A percentile compares a stretch with the other conserved stretches of the same genome.
Evolutionary conservation across 2,888 invertebrate genomes (phyloP).

Genomic region (Julus scandinavius): DNA sequence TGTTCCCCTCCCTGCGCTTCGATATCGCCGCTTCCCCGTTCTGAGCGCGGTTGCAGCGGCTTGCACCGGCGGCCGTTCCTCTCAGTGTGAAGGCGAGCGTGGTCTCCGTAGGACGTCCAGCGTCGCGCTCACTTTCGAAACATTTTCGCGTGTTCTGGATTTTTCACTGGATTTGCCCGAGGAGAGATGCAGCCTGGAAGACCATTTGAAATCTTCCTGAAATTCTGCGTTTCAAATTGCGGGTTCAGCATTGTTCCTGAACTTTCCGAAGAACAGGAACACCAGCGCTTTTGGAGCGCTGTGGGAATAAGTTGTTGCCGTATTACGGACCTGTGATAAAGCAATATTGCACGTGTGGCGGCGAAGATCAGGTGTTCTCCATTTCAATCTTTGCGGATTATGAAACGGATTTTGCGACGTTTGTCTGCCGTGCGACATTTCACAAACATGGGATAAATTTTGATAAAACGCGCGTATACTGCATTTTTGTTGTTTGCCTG

Average conservation of each 20-base stretch:
- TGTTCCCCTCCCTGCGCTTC: neutral
- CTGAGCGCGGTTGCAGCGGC: neutral
- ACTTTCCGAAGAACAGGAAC: neutral
- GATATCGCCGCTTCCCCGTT: neutral
- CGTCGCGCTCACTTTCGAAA: neutral
- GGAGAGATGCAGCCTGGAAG: slow-evolving; percentile 19
- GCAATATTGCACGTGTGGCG: neutral
- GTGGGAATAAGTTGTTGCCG: neutral
- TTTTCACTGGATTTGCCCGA: neutral
- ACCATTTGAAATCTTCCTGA: neutral
- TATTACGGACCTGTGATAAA: neutral
- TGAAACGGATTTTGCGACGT: too few relatives aligned
- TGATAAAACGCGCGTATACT: neutral
- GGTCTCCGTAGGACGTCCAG: slow-evolving; percentile 30
- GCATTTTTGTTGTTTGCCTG: neutral
- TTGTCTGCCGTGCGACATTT: neutral
- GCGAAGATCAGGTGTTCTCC: neutral
- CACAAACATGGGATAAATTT: slow-evolving; percentile 24
- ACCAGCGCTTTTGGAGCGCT: neutral
- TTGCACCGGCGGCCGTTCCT: neutral
- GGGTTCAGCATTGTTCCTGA: neutral
- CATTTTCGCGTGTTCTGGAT: neutral
- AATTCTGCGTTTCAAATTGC: neutral
- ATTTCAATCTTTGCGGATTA: too few relatives aligned
- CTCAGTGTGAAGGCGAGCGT: slow-evolving; percentile 40